Conservation (phyloP, 2,113 vertebrate species). For the Phaethornis superciliosus region DNA sequence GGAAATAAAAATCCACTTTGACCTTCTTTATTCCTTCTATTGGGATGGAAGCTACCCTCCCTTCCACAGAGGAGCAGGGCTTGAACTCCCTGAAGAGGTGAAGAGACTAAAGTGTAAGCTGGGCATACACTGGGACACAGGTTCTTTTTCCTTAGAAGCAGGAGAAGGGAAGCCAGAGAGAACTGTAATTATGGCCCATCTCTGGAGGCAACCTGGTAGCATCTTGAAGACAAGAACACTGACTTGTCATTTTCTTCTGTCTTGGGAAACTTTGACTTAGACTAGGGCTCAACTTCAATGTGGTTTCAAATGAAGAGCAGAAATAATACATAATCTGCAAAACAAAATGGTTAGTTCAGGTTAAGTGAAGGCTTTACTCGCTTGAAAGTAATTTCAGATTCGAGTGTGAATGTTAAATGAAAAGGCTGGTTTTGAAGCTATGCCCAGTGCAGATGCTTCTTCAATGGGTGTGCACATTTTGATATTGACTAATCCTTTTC, state of each 20-base stretch:
- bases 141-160: not conserved
- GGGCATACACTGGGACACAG: fast-evolving
- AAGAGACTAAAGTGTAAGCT: not conserved
- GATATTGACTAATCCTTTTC: not conserved
- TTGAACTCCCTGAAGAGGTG: not conserved
- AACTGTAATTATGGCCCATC: not conserved
- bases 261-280: not conserved
- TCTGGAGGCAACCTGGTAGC: not conserved
- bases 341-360: not conserved
- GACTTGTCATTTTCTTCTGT: not conserved
- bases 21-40: not conserved
- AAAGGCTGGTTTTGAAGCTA: not conserved
- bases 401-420: not conserved
- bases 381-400: not conserved
- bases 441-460: not conserved
- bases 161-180: not conserved
- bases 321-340: fast-evolving
- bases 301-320: not conserved
- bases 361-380: not conserved
- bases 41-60: not conserved
- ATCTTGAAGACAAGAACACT: not conserved
- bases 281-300: not conserved
- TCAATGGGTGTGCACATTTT: not conserved
- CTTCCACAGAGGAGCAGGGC: not conserved
- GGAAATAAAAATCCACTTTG: not conserved